Evolutionary conservation across 2,888 invertebrate species (phyloP).

Genomic region (Tetheella fluctuosa): DNA sequence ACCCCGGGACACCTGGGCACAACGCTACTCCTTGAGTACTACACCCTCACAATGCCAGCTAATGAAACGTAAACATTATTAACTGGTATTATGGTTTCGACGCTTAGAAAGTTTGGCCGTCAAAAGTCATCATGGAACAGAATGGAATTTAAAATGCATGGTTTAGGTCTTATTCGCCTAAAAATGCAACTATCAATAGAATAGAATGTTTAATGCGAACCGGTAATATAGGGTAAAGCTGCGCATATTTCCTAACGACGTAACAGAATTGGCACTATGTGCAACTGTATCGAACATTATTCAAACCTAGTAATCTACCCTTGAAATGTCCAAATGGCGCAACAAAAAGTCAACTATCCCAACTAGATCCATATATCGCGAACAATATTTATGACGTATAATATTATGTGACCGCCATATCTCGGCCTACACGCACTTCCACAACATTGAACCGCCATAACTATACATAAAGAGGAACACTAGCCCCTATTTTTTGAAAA

Average conservation of each 20-base stretch:
- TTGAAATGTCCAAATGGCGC: no score
- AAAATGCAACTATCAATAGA: neutral
- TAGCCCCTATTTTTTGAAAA: conserved; percentile 48
- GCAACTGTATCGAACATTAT: no score
- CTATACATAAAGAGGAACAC: conserved; percentile 58
- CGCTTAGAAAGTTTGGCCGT: conserved; percentile 8
- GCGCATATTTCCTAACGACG: no score
- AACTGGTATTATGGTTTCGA: conserved; percentile 16
- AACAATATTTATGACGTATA: conserved; percentile 72
- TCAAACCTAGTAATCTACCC: no score
- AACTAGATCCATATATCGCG: conserved; percentile 58
- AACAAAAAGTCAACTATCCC: no score
- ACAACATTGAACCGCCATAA: conserved; percentile 72
- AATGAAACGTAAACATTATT: conserved; percentile 43
- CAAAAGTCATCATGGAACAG: conserved; percentile 13
- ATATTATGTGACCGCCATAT: conserved; percentile 64
- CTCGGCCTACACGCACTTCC: conserved; percentile 73
- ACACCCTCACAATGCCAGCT: conserved; percentile 37
- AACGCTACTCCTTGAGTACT: conserved; percentile 48
- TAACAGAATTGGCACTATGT: no score
- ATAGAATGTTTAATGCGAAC: no score
- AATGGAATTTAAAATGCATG: neutral
- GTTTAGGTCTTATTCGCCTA: neutral
- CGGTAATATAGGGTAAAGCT: no score
- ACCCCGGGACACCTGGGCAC: conserved; percentile 68